Conservation (phyloP, 2,113 vertebrate species). For the Atractosteus spatula region DNA sequence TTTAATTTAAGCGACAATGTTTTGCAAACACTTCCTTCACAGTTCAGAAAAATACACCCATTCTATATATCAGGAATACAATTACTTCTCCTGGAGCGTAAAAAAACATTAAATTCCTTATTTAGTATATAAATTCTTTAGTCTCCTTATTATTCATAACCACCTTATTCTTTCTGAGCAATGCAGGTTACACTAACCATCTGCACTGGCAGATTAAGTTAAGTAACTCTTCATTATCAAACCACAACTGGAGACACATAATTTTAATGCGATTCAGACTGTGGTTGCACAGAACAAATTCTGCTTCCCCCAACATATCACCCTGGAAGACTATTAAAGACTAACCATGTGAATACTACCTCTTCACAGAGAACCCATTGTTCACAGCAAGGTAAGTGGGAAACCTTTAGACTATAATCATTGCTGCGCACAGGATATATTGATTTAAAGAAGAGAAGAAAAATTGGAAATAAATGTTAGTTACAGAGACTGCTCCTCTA, state of each 20-base stretch:
- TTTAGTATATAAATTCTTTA: constrained; percentile 29
- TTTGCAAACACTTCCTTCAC: background rate
- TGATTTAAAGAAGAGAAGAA: constrained; percentile 51
- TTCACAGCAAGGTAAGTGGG: constrained; percentile 70
- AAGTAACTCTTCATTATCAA: constrained; percentile 44
- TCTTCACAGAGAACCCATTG: constrained; percentile 67
- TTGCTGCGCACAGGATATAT: constrained; percentile 36
- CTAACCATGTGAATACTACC: constrained; percentile 61
- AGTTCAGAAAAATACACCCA: constrained; percentile 5
- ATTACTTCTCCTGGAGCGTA: constrained; percentile 25
- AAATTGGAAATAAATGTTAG: constrained; percentile 63
- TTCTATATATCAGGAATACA: constrained; percentile 22
- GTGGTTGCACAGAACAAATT: constrained; percentile 38
- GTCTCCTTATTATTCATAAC: constrained; percentile 46
- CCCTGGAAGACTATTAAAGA: constrained; percentile 68
- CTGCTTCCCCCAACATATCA: constrained; percentile 40
- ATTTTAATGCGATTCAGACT: constrained; percentile 37
- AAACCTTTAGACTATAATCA: constrained; percentile 71
- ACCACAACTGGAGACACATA: constrained; percentile 23
- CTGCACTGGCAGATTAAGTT: constrained; percentile 47
- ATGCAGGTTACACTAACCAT: constrained; percentile 47
- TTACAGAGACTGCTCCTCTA: constrained; percentile 43
- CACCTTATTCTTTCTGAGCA: constrained; percentile 28
- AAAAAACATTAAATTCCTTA: constrained; percentile 29
- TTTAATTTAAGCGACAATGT: constrained; percentile 1